Conservation (phyloP, 2,113 vertebrate species). For the Siniperca knerii region DNA sequence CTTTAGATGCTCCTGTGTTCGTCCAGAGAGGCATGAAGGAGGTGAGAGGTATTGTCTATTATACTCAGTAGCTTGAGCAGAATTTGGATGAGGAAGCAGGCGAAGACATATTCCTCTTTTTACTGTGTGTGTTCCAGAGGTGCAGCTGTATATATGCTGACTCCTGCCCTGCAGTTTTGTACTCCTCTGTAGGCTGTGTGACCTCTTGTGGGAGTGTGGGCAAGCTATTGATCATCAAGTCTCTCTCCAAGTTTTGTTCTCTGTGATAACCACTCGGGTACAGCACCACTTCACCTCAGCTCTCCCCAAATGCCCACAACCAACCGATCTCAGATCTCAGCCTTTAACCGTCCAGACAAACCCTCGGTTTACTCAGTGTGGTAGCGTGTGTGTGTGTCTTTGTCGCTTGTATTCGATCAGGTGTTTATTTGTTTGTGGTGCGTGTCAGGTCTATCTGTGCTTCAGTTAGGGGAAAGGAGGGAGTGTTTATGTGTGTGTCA, state of each 20-base stretch:
- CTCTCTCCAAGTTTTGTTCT: constrained; percentile 55
- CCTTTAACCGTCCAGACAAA: background rate
- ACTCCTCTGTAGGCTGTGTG: constrained; percentile 19
- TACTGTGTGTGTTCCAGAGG: constrained; percentile 7
- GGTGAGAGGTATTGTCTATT: background rate
- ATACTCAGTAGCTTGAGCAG: background rate
- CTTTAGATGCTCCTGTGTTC: background rate
- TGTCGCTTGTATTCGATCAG: background rate
- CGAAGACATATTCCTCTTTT: background rate
- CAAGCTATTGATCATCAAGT: constrained; percentile 57
- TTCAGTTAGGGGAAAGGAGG: background rate
- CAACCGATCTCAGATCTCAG: constrained; percentile 24
- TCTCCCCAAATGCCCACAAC: constrained; percentile 14
- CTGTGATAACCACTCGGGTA: constrained; percentile 59
- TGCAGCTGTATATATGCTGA: background rate
- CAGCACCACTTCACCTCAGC: constrained; percentile 40
- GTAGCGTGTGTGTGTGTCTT: background rate
- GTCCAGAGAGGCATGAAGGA: background rate
- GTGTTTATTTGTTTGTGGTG: constrained; percentile 11
- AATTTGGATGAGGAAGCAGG: constrained; percentile 16
- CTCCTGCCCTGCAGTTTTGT: constrained; percentile 27
- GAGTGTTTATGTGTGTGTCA: background rate
- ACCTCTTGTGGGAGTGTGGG: constrained; percentile 61
- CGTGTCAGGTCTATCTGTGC: background rate
- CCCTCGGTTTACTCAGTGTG: background rate